These are phyloP conservation scores for Chunga burmeisteri DNA, from an alignment of 2,113 vertebrate species.

Conservation along the genomic window DNA sequence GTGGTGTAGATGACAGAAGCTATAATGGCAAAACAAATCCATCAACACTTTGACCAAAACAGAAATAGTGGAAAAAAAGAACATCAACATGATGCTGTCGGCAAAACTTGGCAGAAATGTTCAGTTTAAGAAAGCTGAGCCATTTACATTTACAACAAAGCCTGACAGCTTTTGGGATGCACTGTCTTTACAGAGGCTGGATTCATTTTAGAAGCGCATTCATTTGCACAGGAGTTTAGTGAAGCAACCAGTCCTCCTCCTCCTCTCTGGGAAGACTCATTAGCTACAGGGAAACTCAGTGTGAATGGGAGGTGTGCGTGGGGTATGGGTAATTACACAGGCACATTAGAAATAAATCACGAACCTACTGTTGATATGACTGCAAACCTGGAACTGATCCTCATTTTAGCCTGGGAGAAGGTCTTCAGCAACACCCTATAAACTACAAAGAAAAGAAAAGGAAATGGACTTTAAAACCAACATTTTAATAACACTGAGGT, in stretches of 20 bases:
- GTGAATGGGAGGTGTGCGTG: background rate
- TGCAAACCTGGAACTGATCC: conserved; percentile 36
- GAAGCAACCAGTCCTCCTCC: background rate
- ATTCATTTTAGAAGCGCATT: background rate
- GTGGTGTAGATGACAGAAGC: background rate
- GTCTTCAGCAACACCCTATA: conserved; percentile 45
- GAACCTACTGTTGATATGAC: background rate
- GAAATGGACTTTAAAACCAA: conserved; percentile 45
- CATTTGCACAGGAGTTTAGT: background rate
- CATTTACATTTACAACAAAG: background rate
- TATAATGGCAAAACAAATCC: background rate
- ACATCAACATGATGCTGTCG: background rate
- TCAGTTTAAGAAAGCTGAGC: background rate
- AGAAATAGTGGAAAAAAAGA: background rate
- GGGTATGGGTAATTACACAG: background rate
- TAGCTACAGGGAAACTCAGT: background rate
- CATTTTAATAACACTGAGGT: conserved; percentile 37
- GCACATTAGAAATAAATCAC: conserved; percentile 23
- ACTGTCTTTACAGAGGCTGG: background rate
- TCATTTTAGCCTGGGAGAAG: conserved; percentile 19
- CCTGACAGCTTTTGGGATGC: background rate
- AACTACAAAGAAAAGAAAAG: conserved; percentile 56
- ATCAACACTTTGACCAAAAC: background rate
- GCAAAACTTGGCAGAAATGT: background rate
- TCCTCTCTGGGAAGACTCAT: background rate